Evolutionary conservation across 2,113 vertebrate species (phyloP).

Genomic region (Chaenogobius annularis): DNA sequence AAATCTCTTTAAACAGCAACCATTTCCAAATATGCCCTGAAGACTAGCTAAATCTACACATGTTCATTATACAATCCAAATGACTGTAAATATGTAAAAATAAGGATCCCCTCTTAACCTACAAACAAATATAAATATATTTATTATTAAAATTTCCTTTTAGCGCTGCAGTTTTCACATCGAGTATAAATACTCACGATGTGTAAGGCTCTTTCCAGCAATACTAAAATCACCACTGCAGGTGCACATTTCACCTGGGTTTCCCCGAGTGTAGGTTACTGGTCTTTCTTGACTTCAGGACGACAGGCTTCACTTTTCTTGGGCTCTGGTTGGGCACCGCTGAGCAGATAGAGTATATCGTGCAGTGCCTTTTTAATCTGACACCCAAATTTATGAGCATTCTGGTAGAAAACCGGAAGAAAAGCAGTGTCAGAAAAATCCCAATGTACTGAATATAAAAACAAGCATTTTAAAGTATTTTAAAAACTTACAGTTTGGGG

Average conservation of each 20-base stretch:
- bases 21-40: not conserved
- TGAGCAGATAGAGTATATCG: conserved; percentile 80
- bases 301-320: conserved; percentile 58
- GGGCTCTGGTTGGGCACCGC: conserved; percentile 56
- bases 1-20: not conserved
- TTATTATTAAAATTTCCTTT: conserved; percentile 33
- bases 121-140: conserved; percentile 31
- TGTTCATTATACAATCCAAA: not conserved
- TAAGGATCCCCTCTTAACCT: not conserved
- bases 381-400: conserved; percentile 80
- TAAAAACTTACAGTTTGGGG: conserved; percentile 79
- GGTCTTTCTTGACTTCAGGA: conserved; percentile 57
- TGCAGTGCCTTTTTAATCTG: conserved; percentile 78
- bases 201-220: not conserved
- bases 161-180: not conserved
- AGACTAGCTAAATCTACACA: not conserved
- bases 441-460: not conserved
- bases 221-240: not conserved
- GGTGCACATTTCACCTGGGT: conserved; percentile 13
- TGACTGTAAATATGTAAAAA: conserved; percentile 5
- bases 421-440: not conserved
- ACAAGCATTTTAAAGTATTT: not conserved
- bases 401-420: conserved; percentile 55
- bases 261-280: conserved; percentile 32
- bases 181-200: conserved; percentile 15